Evolutionary conservation across 2,888 invertebrate genomes (phyloP), one percentile per base, ranked within the genome.

Genomic region (Eucera pruinosa): DNA sequence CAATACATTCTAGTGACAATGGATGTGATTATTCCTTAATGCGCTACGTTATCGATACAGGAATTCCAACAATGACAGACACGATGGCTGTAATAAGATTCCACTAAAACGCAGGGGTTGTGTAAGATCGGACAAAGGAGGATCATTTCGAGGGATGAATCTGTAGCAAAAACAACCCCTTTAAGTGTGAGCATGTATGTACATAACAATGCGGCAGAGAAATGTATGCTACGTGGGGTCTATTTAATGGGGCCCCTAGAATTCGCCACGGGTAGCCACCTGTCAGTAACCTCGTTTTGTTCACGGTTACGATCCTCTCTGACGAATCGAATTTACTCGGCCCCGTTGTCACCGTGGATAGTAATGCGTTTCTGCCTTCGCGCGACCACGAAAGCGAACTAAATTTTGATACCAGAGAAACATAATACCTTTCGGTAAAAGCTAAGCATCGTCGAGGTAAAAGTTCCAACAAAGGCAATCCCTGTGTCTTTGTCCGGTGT

Each of bases 211-310:
- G 67, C 65, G 70, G 43, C 20, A 48, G 75, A 62, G 75, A 62
- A 66, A 62, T 55, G 36, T 61, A 50, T 71, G 65, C 45, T 48
- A 54, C 66, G 48, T 70, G 77, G 87, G 86, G 84, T 83, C 81
- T 60, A 77, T 86, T 88, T 84, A 86, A 88, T 89, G 86, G 87
- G n/a, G 78, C 67, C 82, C 78, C 80, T 71, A 78, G 57, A 83
- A 89, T 89, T 90, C 89, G 86, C 89, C 65, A 87, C 84, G 88
- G 90, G 88, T 74, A 85, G 87, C 87, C 89, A 90, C 90, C 90
- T 86, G 87, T 86, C 86, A 82, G 78, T 90, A 90, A 90, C 75
- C 78, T 87, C 70, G 85, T 90, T 90, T 87, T 82, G 85, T 87
- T 86, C 84, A 50, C 58, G 60, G 66, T 60, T 65, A 80, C 70